phyloP scores from a whole-genome alignment of 2,888 invertebrate species.

The Hirtodrosophila cameraria region DNA sequence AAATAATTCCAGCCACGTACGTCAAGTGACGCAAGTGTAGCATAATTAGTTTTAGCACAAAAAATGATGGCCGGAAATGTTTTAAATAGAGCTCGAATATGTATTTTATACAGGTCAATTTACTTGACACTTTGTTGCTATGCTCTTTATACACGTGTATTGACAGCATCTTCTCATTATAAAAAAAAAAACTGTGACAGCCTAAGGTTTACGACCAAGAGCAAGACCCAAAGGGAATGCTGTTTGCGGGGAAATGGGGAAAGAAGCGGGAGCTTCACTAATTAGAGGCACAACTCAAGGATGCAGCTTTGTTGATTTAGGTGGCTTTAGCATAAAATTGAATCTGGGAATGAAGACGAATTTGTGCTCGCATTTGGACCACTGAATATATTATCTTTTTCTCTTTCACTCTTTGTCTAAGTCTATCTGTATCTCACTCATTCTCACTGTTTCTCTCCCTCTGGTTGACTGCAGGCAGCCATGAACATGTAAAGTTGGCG shows the following conservation, averaged over 20 bases:
- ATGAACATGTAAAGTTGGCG: conserved; percentile 29
- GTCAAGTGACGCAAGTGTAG: too few relatives aligned
- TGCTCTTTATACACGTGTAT: conserved; percentile 27
- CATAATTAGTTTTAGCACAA: too few relatives aligned
- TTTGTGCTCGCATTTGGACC: conserved; percentile 9
- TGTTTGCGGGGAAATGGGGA: too few relatives aligned
- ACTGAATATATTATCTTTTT: too few relatives aligned
- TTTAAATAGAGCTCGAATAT: too few relatives aligned
- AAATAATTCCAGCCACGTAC: too few relatives aligned
- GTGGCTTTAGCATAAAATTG: conserved; percentile 34
- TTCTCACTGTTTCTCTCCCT: too few relatives aligned
- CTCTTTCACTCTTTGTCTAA: too few relatives aligned
- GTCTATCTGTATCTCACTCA: too few relatives aligned
- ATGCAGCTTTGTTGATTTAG: conserved; percentile 39
- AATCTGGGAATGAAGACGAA: conserved; percentile 37
- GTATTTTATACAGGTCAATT: conserved; percentile 1
- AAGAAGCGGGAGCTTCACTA: too few relatives aligned
- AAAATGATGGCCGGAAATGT: too few relatives aligned
- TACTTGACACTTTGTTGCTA: background rate
- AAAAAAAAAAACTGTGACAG: conserved; percentile 33
- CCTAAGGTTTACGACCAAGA: conserved; percentile 22
- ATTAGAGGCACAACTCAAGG: too few relatives aligned
- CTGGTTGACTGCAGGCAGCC: conserved; percentile 18
- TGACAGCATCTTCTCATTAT: conserved; percentile 47
- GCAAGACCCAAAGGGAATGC: background rate